Base-by-base conservation (phyloP, 2,113 vertebrate species). In the Tringa solitaria region DNA sequence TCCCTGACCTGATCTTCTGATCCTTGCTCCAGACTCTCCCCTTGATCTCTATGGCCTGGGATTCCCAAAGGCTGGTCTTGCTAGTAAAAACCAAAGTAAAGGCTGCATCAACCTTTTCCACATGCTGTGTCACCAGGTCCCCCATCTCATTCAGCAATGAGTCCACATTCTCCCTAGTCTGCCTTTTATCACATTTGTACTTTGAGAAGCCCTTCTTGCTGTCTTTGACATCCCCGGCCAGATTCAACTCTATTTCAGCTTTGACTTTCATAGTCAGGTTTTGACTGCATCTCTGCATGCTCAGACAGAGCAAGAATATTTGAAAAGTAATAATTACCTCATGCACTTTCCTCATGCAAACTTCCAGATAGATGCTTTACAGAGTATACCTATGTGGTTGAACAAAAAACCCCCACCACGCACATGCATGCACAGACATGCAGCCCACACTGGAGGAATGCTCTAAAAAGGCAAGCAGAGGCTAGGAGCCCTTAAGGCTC, bases 381-480 rank as follows among this genome's bases (percentile, higher is more conserved):
- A 65, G 48, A 63, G 54, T 24, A 28, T 39, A 72, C 30, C 19
- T 54, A 12, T 70, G 56, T 24, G 41, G 33, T 19, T 4, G 17
- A 64, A 16, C 48, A 70, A 32, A 45, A 45, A 69, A 15, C 4
- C 7, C 65, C n/a, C 56, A 39, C 85, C 8, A 48, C 12, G 0
- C 41, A 72, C 23, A 23, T 0, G 10, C 75, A 20, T 39, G 82
- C 41, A 39, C 1, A 4, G 8, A 65, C n/a, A 48, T 0, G 23
- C 22, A 46, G 27, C 27, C 33, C 18, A 23, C 3, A 8, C 14
- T n/a, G 50, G 28, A 56, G 41, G 51, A n/a, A 65, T 18, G n/a
- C 70, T 48, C 50, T 46, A 41, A 48, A 48, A 30, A 60, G 35
- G 37, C n/a, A 80, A 50, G 41, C 24, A 41, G 41, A 88, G n/a